Evolutionary conservation across 2,797 vertebrate species (phyloP), one percentile per base, ranked within the genome.

Genomic region (Acanthis flammea): DNA sequence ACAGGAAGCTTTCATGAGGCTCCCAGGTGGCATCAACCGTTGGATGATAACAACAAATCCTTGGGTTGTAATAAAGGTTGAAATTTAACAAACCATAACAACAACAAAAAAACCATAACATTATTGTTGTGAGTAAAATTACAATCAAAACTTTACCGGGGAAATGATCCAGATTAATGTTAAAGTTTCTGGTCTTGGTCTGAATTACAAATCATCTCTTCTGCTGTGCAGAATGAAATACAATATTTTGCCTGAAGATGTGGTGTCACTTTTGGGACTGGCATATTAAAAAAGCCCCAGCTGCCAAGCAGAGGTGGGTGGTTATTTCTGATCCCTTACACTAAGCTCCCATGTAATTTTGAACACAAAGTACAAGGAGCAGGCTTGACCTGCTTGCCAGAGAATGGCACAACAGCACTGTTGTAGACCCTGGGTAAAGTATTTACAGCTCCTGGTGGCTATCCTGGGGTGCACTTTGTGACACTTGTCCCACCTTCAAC

Each of bases 31-130:
- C 13, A 10, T 85, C 87, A 90, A 21, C 92, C 17, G 25, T 61
- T 76, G 86, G 82, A 53, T 82, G 92, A 89, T 81, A 93, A 90
- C 91, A 80, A 39, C 86, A 92, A 70, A 92, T 95, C 88, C 71
- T 76, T 58, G 9, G 70, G 77, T 82, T 91, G 85, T 86, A 76
- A 88, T 60, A 53, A 53, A 71, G 87, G 61, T 85, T 91, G 85
- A 90, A 80, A 67, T 77, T 86, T 88, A 90, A 92, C 93, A 91
- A 94, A 71, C 33, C 73, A 54, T 54, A 68, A 65, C 71, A 74
- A 79, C 79, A 83, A 47, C 13, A 47, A 19, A 72, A 53, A 53
- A 54, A n/a, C 4, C 51, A 19, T 66, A 74, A 30, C 57, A 14
- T 63, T 27, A 5, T 22, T 39, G 62, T 87, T 75, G 66, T 1